phyloP scores from a whole-genome alignment of 2,888 invertebrate genomes.

The Cheilosia variabilis region DNA sequence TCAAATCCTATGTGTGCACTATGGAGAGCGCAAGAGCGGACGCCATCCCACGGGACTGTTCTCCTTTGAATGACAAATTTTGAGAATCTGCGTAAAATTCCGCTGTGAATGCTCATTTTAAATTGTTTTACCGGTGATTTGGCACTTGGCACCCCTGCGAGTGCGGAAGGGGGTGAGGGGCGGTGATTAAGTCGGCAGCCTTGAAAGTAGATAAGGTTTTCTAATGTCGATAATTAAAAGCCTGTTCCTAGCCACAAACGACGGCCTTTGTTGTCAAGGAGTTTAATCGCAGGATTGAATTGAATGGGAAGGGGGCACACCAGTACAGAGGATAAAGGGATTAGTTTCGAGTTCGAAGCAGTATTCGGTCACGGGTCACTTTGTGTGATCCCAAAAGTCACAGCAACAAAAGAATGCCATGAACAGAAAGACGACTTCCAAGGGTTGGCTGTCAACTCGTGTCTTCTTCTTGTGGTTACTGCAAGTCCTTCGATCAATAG shows the following conservation, averaged over 20 bases:
- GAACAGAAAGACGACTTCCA: too few species aligned
- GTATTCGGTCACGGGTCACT: too few species aligned
- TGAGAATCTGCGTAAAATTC: constrained; percentile 27
- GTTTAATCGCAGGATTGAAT: constrained; percentile 17
- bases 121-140: constrained; percentile 36
- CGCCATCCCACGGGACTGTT: constrained; percentile 48
- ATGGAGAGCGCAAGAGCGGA: constrained; percentile 61
- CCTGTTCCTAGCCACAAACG: constrained; percentile 1
- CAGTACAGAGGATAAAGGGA: background rate
- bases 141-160: background rate
- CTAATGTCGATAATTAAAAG: constrained; percentile 7
- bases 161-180: background rate
- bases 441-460: too few species aligned
- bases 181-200: background rate
- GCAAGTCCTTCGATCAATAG: too few species aligned
- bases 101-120: constrained; percentile 9
- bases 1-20: constrained; percentile 53
- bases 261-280: constrained; percentile 2
- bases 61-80: constrained; percentile 54
- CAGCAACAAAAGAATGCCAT: too few species aligned
- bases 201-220: background rate
- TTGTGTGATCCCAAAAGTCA: too few species aligned
- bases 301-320: background rate
- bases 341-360: background rate
- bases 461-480: too few species aligned